These are phyloP conservation scores for Puntigrus tetrazona DNA, from an alignment of 2,113 vertebrate species.

Conservation along the genomic window DNA sequence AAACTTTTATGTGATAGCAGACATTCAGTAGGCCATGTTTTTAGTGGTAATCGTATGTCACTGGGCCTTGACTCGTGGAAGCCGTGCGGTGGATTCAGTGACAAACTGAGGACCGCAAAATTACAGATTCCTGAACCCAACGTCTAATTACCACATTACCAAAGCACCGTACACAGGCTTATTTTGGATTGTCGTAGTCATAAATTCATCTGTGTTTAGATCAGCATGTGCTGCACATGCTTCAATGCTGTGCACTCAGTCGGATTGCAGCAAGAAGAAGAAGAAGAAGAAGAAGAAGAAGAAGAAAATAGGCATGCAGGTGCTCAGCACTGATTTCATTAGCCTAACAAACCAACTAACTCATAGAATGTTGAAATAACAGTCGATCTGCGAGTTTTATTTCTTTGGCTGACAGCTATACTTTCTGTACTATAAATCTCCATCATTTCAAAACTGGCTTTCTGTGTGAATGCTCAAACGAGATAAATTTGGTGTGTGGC, in stretches of 20 bases:
- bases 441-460: background rate
- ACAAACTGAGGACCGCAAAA: constrained; percentile 52
- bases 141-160: constrained; percentile 54
- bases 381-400: constrained; percentile 15
- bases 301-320: background rate
- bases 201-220: constrained; percentile 24
- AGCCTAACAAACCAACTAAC: background rate
- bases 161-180: constrained; percentile 32
- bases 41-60: constrained; percentile 14
- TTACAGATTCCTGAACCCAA: constrained; percentile 46
- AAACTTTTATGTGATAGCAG: background rate
- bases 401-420: constrained; percentile 8
- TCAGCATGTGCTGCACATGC: background rate
- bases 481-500: background rate
- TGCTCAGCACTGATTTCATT: background rate
- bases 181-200: constrained; percentile 29
- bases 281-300: background rate
- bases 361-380: constrained; percentile 11
- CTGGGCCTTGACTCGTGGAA: constrained; percentile 40
- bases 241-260: background rate
- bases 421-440: constrained; percentile 34
- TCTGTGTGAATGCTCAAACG: background rate
- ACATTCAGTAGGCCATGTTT: background rate
- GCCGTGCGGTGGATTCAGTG: constrained; percentile 42
- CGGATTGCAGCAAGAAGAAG: background rate